phyloP scores from a whole-genome alignment of 2,797 vertebrate genomes.

The Danio albolineatus region DNA sequence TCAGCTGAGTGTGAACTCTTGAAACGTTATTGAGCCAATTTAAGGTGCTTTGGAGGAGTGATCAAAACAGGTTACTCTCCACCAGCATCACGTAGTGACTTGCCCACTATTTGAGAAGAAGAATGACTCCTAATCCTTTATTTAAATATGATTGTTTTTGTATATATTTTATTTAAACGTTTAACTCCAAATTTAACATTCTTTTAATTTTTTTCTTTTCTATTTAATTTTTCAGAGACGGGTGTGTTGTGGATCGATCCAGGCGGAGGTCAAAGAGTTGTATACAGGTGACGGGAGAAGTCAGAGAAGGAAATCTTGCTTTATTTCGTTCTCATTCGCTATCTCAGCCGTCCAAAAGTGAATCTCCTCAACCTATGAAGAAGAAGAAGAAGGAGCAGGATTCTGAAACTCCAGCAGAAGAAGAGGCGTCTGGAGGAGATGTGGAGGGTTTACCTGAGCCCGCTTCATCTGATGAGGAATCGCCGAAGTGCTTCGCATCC shows the following conservation, averaged over 20 bases:
- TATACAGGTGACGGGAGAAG: slow-evolving; percentile 36
- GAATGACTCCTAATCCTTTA: no score
- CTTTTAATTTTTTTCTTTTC: no score
- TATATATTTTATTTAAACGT: no score
- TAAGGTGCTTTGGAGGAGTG: no score
- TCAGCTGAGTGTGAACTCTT: no score
- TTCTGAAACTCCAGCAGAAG: slow-evolving; percentile 32
- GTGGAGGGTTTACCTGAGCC: slow-evolving; percentile 61
- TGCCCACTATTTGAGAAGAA: no score
- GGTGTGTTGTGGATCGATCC: not conserved
- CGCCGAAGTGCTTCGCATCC: slow-evolving; percentile 63
- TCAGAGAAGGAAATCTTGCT: slow-evolving; percentile 26
- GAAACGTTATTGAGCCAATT: no score
- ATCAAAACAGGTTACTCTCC: no score
- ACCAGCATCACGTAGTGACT: no score
- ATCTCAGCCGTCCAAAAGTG: slow-evolving; percentile 52
- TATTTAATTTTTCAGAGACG: no score
- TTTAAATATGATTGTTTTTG: no score
- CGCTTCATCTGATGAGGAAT: slow-evolving; percentile 63
- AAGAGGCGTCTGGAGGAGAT: slow-evolving; percentile 64
- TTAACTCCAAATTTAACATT: no score
- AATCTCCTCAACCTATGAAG: slow-evolving; percentile 53
- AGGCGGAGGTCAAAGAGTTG: slow-evolving; percentile 54
- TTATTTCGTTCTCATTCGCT: slow-evolving; percentile 48
- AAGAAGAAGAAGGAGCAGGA: slow-evolving; percentile 41